Evolutionary conservation across 2,797 vertebrate species (phyloP), one percentile per base, ranked within the genome.

Genomic region (Caiman crocodilus): DNA sequence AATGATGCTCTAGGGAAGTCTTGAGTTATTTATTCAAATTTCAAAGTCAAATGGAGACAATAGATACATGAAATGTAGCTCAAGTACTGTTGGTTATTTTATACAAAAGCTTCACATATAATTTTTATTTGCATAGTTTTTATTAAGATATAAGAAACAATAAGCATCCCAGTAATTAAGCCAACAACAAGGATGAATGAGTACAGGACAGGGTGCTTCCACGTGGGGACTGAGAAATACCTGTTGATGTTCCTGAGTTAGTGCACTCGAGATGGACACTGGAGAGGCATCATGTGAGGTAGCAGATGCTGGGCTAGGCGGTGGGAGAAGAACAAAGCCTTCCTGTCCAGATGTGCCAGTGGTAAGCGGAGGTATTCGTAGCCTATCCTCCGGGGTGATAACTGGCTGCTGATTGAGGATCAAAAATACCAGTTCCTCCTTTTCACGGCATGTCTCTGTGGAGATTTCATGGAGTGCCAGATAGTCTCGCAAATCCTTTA

Each of bases 401-500:
- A 97, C 97, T 1, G 98, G 97, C 94, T 98, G 98, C 95, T 98
- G 99, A 85, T 98, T 97, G 26, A 99, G 98, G 64, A 99, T 98
- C 94, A 99, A 98, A 87, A 99, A 98, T 67, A 99, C 99, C 92
- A 99, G 98, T 94, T 99, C 99, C 95, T 99, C 99, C 97, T 99
- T 99, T 90, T 99, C 99, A 17, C 99, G 97, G 97, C 99, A 99
- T 95, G 98, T 97, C 93, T 99, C 99, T 0, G 99, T 99, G 85
- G 99, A 98, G 82, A 99, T 94, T 92, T 98, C 98, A 1, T 98
- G 99, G 81, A 99, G 98, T 74, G 98, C 98, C 92, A 99, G 95
- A 92, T 99, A 99, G 94, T 99, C 99, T n/a, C 99, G 96, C 81
- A 99, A 98, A 80, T 99, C 99, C 97, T 99, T 99, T 96, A 99